phyloP scores from a whole-genome alignment of 37 sponge, comb jelly and placozoan genomes.

The Chondrilla cf. caribensis region DNA sequence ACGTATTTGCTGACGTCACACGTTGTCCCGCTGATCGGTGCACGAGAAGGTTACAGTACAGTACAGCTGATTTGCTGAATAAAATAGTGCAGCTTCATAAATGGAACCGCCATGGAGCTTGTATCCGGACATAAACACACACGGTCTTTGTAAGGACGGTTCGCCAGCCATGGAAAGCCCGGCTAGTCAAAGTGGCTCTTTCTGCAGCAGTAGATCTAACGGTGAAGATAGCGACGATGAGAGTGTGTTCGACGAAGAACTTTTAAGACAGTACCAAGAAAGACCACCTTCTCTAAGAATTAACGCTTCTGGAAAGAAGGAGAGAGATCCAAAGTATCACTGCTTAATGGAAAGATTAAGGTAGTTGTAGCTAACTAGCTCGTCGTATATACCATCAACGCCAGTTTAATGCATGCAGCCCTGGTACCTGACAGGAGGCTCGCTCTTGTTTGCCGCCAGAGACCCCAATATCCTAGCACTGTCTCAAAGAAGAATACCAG shows the following conservation, averaged over 20 bases:
- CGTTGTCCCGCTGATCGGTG: no score
- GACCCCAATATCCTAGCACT: neutral
- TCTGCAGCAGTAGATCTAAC: neutral
- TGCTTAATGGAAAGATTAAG: conserved; percentile 19
- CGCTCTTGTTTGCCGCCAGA: neutral
- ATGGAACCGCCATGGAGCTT: no score
- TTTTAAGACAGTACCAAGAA: conserved; percentile 7
- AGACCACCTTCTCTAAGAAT: conserved; percentile 18
- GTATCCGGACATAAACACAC: no score
- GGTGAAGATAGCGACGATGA: neutral
- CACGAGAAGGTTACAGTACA: no score
- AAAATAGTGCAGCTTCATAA: no score
- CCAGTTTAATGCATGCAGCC: neutral
- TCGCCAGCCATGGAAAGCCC: no score
- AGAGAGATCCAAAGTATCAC: conserved; percentile 21
- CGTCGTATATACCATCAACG: no score
- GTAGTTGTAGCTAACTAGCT: neutral
- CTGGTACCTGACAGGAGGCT: no score
- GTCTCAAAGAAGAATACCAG: no score
- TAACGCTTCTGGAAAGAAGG: neutral
- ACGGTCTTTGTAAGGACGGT: no score
- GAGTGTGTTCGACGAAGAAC: neutral
- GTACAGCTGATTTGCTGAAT: no score
- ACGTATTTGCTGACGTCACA: neutral
- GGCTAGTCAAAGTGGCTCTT: neutral